Base-by-base conservation (phyloP, 2,797 vertebrate species). In the Acropternis orthonyx region DNA sequence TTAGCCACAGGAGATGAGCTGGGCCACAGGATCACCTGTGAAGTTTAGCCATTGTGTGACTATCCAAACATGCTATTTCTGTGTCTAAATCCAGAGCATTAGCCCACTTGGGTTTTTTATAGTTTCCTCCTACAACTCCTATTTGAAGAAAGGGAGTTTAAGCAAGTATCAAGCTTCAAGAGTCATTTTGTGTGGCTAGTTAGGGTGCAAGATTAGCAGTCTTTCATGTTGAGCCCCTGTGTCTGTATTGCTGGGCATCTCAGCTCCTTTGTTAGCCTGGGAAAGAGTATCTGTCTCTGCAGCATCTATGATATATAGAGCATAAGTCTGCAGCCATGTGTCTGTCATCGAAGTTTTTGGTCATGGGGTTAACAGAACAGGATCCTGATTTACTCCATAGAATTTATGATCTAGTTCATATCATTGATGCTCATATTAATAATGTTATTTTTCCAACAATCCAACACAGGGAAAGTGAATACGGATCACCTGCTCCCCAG, bases 71-170 rank as follows among this genome's bases (percentile, higher is more conserved):
- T 26, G 28, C 14, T 63, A 43, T 63, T 92, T 88, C 37, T 62
- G 22, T 37, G 65, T 85, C 93, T 97, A 96, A 96, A 93, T 87
- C 59, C 68, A 77, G 85, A 83, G 37, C 30, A 16, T 66, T 94
- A 90, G 22, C 74, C 85, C 87, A 83, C 81, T 69, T 79, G 55
- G 78, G 69, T 82, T 94, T 37, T 96, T 96, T 94, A 83, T 75
- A 85, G 75, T 73, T 96, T 66, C 79, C 67, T 88, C 85, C 94
- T 92, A 48, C 90, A 80, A 59, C 32, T 95, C 71, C 59, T 96
- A 79, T 85, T 93, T 94, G 95, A 93, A 96, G 89, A 94, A 90
- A 61, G 73, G 77, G 90, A 85, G 65, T 27, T 80, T 89, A 91
- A 89, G 23, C 44, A 95, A 95, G 88, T 81, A 93, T 30, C 75